These are phyloP conservation scores for Busseola fusca DNA, from an alignment of 2,888 invertebrate species.

Conservation along the genomic window DNA sequence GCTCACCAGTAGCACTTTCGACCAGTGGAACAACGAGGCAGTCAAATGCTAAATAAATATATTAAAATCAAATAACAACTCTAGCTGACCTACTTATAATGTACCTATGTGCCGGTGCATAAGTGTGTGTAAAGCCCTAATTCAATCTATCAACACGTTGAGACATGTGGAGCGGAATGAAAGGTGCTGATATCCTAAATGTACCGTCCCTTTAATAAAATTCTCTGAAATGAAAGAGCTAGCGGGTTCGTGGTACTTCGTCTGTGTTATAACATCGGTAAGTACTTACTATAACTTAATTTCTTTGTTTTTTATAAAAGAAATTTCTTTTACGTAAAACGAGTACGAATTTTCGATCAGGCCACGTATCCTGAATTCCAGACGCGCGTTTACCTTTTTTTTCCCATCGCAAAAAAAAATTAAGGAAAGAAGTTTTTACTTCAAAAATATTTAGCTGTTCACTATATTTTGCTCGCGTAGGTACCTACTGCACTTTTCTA, in stretches of 20 bases:
- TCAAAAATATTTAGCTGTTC: no score
- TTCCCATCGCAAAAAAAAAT: no score
- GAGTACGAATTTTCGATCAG: no score
- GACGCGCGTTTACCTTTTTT: no score
- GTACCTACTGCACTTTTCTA: no score
- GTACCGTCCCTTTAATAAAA: constrained; percentile 8
- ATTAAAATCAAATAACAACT: background rate
- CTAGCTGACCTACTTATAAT: background rate
- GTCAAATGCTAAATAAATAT: background rate
- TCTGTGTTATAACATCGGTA: background rate
- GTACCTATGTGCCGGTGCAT: background rate
- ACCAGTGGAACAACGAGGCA: background rate
- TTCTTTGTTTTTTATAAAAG: background rate
- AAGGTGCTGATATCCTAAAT: constrained; percentile 9
- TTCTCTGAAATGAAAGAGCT: background rate
- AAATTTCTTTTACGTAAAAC: no score
- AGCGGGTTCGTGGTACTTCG: background rate
- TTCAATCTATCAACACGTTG: constrained; percentile 28
- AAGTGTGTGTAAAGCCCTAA: no score
- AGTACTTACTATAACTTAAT: background rate
- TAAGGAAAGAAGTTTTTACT: no score
- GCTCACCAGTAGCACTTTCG: background rate
- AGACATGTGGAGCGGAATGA: constrained; percentile 22
- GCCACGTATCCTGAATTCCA: no score
- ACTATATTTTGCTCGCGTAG: no score